Percentiles rank a stretch among this genome's conserved stretches.
These are phyloP conservation scores for Hystrix brachyura DNA, from an alignment of 2,113 vertebrate species.

Conservation along the genomic window DNA sequence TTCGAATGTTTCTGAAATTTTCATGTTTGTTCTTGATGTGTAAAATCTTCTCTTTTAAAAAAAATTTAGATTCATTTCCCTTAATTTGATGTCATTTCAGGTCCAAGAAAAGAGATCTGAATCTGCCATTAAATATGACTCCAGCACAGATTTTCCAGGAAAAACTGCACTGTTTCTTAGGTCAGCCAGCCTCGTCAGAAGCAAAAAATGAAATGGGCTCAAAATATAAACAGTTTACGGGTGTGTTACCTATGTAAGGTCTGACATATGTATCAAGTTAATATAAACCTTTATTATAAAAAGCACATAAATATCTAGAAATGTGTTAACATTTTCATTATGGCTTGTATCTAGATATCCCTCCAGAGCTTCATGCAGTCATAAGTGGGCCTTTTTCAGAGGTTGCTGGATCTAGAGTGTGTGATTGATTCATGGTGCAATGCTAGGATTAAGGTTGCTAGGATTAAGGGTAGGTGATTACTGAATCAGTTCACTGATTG, in stretches of 20 bases:
- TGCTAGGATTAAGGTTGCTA: no score
- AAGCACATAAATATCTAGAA: neutral
- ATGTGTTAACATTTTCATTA: neutral
- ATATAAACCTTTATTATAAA: neutral
- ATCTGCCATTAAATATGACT: conserved; percentile 89
- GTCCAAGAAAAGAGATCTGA: conserved; percentile 84
- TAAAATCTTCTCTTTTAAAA: neutral
- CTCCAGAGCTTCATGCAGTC: no score
- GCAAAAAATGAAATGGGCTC: conserved; percentile 57
- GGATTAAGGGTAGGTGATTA: no score
- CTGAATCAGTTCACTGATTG: no score
- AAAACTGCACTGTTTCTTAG: conserved; percentile 91
- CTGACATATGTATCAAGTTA: conserved; percentile 5
- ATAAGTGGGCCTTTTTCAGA: no score
- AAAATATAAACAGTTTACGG: conserved; percentile 89
- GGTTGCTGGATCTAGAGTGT: no score
- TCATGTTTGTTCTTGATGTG: neutral
- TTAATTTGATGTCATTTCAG: conserved; percentile 86
- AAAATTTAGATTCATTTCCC: conserved; percentile 35
- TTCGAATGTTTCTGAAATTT: conserved; percentile 21
- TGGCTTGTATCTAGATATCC: no score
- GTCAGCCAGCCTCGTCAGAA: conserved; percentile 84
- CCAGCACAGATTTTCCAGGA: conserved; percentile 92
- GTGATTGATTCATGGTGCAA: no score
- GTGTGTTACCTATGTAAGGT: conserved; percentile 79